Evolutionary conservation across 2,113 vertebrate species (phyloP).

Genomic region (Megaceryle torquata): DNA sequence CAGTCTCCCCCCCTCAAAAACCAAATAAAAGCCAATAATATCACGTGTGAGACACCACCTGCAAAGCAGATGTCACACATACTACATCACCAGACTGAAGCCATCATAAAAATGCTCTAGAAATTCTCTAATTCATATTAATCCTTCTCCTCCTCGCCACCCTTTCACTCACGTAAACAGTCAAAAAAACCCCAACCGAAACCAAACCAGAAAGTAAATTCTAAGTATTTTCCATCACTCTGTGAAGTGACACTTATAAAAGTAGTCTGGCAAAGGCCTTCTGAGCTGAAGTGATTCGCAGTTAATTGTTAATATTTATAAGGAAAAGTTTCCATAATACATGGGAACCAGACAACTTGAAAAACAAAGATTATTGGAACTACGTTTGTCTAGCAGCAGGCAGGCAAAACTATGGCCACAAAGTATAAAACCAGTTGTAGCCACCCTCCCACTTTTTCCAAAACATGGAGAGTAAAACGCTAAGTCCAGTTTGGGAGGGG

Average conservation of each 20-base stretch:
- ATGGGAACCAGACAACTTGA: neutral
- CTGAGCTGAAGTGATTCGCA: neutral
- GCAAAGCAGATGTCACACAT: rapidly evolving
- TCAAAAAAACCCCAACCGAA: neutral
- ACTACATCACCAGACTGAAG: neutral
- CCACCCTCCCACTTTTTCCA: neutral
- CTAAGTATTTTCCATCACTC: neutral
- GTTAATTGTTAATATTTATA: constrained; percentile 2
- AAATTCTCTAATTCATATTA: neutral
- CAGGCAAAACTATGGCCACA: neutral
- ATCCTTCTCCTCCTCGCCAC: no score
- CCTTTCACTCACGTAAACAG: neutral
- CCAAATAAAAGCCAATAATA: neutral
- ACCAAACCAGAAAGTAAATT: neutral
- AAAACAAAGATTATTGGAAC: neutral
- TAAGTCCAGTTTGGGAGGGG: neutral
- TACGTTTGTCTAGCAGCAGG: neutral
- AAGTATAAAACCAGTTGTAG: neutral
- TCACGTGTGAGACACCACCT: neutral
- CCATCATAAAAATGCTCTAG: neutral
- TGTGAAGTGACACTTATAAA: neutral
- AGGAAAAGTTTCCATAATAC: constrained; percentile 18
- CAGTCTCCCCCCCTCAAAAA: neutral
- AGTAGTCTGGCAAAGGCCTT: neutral
- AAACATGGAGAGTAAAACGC: neutral